These are phyloP conservation scores for Philopotamus ludificatus DNA, from an alignment of 1,140 invertebrate species.

Conservation along the genomic window DNA sequence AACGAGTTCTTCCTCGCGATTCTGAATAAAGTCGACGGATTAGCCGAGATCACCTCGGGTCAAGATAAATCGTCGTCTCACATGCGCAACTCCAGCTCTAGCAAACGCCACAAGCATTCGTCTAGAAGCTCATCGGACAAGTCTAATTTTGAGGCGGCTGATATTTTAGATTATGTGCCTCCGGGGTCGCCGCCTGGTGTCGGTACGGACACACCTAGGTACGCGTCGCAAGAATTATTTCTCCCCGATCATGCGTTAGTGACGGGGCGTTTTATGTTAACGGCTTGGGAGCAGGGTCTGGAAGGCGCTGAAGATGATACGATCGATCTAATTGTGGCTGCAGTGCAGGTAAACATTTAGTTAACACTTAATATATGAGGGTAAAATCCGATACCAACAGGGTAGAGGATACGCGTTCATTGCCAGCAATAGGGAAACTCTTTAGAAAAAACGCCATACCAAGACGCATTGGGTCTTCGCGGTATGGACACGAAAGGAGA, in stretches of 20 bases:
- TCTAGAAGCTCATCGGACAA: conserved; percentile 62
- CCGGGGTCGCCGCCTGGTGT: conserved; percentile 43
- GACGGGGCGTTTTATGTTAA: conserved; percentile 73
- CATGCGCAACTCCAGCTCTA: conserved; percentile 52
- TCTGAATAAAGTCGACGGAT: conserved; percentile 73
- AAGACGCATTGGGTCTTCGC: too few species aligned
- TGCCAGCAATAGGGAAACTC: too few species aligned
- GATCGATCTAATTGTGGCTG: conserved; percentile 70
- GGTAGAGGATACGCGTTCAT: too few species aligned
- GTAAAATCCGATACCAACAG: too few species aligned
- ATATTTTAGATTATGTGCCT: conserved; percentile 57
- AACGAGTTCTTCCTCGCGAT: conserved; percentile 81
- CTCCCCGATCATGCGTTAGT: conserved; percentile 76
- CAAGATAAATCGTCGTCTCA: conserved; percentile 42
- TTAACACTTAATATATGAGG: conserved; percentile 4
- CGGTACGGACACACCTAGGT: conserved; percentile 52
- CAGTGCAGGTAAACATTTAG: conserved; percentile 70
- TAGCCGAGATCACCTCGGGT: conserved; percentile 58
- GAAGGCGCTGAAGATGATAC: conserved; percentile 76
- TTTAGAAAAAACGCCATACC: too few species aligned
- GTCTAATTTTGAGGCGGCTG: conserved; percentile 63
- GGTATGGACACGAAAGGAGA: too few species aligned
- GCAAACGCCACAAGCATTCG: conserved; percentile 59
- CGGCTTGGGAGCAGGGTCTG: conserved; percentile 79
- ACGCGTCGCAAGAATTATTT: conserved; percentile 65